These are phyloP conservation scores for Terrapene triunguis DNA, from an alignment of 2,113 vertebrate species.

Conservation along the genomic window DNA sequence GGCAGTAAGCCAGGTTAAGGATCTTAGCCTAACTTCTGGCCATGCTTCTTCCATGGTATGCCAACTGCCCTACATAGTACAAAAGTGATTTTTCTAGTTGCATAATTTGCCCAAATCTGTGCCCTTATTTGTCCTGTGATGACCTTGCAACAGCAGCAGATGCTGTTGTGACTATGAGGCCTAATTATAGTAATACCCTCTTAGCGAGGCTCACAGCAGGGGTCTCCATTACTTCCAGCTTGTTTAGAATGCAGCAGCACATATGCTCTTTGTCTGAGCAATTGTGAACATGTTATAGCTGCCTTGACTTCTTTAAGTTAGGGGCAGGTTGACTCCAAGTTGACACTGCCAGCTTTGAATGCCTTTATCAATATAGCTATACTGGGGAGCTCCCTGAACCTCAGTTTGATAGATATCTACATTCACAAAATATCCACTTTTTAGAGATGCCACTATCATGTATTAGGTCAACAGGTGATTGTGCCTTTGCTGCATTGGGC, in stretches of 20 bases:
- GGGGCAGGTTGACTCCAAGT: background rate
- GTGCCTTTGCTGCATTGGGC: background rate
- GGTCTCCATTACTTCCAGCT: background rate
- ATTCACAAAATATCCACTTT: background rate
- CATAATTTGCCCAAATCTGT: background rate
- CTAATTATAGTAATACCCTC: background rate
- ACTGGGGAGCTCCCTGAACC: fast-evolving
- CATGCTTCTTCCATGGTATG: background rate
- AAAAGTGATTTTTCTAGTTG: background rate
- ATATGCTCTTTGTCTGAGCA: fast-evolving
- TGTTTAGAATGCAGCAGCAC: background rate
- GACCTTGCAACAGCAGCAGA: background rate
- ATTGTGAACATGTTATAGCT: background rate
- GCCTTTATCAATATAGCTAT: background rate
- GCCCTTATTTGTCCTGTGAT: background rate
- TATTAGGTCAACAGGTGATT: background rate
- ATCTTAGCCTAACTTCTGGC: background rate
- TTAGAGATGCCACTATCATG: background rate
- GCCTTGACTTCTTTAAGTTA: background rate
- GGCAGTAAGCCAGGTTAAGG: background rate
- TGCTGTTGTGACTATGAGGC: background rate
- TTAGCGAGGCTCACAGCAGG: background rate
- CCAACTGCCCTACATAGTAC: background rate
- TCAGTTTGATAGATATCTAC: background rate
- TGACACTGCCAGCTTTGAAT: background rate